Evolutionary conservation across 2,797 vertebrate genomes (phyloP), one percentile per base, ranked within the genome.

Genomic region (Salmo trutta): DNA sequence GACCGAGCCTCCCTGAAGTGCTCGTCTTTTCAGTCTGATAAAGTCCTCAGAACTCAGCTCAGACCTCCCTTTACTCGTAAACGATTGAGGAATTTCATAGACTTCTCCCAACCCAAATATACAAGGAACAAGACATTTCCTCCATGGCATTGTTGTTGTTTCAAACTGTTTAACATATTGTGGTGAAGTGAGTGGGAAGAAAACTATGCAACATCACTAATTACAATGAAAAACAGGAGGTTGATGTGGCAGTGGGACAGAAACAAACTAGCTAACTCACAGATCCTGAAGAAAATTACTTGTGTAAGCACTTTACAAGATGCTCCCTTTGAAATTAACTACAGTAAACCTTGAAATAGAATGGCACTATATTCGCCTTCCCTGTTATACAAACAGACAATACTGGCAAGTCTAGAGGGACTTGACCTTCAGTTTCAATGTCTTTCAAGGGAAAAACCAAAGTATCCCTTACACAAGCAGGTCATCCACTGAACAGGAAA

Each of bases 201-300:
- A 85, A 85, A 76, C 71, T 75, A 75, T 24, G 72, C 27, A 59
- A 65, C 83, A 83, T 81, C 62, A 12, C 41, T 75, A 84, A 86
- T 88, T 86, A 86, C 77, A 76, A 72, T 53, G 66, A 31, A 64
- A 52, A 79, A 75, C 69, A 56, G 53, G 82, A 75, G 82, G 77
- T n/a, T n/a, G 76, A 74, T 69, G 67, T 77, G 70, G 80, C 83
- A 87, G 81, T 53, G 73, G 64, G 72, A 79, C 17, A 3, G 56
- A 21, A 70, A 69, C 65, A 77, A 80, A 91, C 85, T 84, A 80
- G 80, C 71, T 73, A 86, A 75, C 59, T 72, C 64, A 74, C 21
- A 77, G 79, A 85, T 27, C 31, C 8, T 8, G 17, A 31, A 68
- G 27, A 2, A 15, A 68, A 68, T 8, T 1, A 17, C 14, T 2